Conservation (phyloP, 2,797 vertebrate genomes). For the Liparis tanakae region DNA sequence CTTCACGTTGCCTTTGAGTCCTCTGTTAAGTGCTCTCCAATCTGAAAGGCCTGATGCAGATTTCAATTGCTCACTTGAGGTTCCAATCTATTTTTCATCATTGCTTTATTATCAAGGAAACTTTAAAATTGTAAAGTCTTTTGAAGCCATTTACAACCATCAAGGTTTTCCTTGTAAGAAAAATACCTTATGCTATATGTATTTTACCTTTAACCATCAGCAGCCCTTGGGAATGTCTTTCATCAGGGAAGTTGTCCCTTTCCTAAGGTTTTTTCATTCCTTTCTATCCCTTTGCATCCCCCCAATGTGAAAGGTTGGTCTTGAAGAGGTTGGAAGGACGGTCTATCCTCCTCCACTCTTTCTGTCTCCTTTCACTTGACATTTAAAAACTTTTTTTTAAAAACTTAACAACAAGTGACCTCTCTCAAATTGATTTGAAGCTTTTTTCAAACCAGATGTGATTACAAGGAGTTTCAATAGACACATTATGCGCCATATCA, state of each 20-base stretch:
- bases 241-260: slow-evolving; percentile 7
- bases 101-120: slow-evolving; percentile 39
- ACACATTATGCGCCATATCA: neutral
- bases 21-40: neutral
- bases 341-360: neutral
- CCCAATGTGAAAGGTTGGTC: slow-evolving; percentile 37
- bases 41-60: slow-evolving; percentile 6
- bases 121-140: slow-evolving; percentile 40
- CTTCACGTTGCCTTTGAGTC: neutral
- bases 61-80: slow-evolving; percentile 31
- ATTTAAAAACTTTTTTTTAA: slow-evolving; percentile 5
- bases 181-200: slow-evolving; percentile 27
- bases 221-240: slow-evolving; percentile 43
- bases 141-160: slow-evolving; percentile 39
- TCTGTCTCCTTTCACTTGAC: slow-evolving; percentile 9
- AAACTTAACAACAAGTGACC: slow-evolving; percentile 1
- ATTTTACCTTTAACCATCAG: slow-evolving; percentile 25
- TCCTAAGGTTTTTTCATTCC: neutral
- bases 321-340: slow-evolving; percentile 35
- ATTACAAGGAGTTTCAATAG: neutral
- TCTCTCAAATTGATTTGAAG: slow-evolving; percentile 1
- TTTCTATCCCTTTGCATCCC: slow-evolving; percentile 21
- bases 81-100: slow-evolving; percentile 37
- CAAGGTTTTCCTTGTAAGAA: slow-evolving; percentile 49
- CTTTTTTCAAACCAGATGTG: neutral